Base-by-base conservation (phyloP, 2,797 vertebrate species). In the Macropodus opercularis region DNA sequence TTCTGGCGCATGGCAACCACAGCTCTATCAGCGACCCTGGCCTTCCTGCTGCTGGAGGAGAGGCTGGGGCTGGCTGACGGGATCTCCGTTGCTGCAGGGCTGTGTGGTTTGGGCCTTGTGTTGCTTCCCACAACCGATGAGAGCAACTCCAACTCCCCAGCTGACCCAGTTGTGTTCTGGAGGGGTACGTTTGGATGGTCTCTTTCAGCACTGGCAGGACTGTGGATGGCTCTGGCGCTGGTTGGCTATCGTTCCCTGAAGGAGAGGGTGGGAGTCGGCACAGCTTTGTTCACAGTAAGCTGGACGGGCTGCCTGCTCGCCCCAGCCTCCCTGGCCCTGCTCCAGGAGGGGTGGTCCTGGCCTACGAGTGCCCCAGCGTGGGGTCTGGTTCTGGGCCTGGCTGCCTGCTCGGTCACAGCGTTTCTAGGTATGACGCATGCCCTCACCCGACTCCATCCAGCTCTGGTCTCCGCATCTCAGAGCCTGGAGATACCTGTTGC, bases 1-100 rank as follows among this genome's bases (percentile, higher is more conserved):
- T 95, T 96, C 90, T 98, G 96, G 96, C 95, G 98, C 75, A 94
- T 97, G 62, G 95, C 95, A 1, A 97, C 95, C 40, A 99, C 97
- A 0, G 94, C 93, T 9, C 95, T 99, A 82, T 98, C 96, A 22
- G 96, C 95, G 1, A 68, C 94, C 46, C 87, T 98, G 69, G 96
- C 96, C 43, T 97, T 99, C 88, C 91, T 99, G 84, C 92, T 98
- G 12, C 77, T 97, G 49, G 96, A 98, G 63, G 97, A 99, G 86
- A 91, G 94, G 61, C 91, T 99, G 85, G 93, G 94, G 54, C 84
- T 89, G 39, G 76, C 91, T 3, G 97, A 99, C 17, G 77, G 92
- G 12, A 88, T 93, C 77, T 94, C 95, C 17, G 87, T 97, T 10
- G 75, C 92, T 5, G 91, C 93, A 44, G 97, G 96, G 0, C 88